Conservation (phyloP, 2,113 vertebrate species). For the Macrotus californicus region DNA sequence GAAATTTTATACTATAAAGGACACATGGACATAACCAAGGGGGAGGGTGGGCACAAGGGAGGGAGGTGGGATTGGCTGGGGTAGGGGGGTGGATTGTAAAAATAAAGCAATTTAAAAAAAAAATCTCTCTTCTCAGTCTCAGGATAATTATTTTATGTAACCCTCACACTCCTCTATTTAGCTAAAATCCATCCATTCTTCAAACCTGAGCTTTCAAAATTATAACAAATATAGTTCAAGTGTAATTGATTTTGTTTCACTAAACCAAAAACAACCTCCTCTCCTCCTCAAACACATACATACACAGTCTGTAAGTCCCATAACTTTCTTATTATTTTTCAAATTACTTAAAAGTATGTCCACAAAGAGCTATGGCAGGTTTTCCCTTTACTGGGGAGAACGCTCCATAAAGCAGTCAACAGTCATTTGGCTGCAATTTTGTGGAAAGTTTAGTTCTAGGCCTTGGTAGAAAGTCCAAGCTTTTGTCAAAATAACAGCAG, state of each 20-base stretch:
- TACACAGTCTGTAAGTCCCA: not conserved
- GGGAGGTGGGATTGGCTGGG: no score
- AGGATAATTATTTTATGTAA: not conserved
- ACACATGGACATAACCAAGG: no score
- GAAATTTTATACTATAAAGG: no score
- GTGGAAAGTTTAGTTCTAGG: not conserved
- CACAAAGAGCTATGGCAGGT: not conserved
- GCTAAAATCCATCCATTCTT: constrained; percentile 5
- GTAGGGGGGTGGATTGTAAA: no score
- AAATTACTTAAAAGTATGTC: not conserved
- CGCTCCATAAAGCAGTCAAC: not conserved
- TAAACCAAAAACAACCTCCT: not conserved
- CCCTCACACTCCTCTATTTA: constrained; percentile 23
- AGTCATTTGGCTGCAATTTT: not conserved
- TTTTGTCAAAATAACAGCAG: not conserved
- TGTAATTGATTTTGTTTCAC: constrained; percentile 23
- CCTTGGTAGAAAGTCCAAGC: not conserved
- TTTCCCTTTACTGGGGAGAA: not conserved
- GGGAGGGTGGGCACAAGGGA: no score
- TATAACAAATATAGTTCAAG: not conserved
- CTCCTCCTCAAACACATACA: not conserved
- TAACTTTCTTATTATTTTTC: not conserved
- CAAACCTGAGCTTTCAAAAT: constrained; percentile 33
- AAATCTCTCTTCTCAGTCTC: not conserved
- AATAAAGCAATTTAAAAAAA: no score